Conservation (phyloP, 2,113 vertebrate genomes). For the Coreoperca whiteheadi region DNA sequence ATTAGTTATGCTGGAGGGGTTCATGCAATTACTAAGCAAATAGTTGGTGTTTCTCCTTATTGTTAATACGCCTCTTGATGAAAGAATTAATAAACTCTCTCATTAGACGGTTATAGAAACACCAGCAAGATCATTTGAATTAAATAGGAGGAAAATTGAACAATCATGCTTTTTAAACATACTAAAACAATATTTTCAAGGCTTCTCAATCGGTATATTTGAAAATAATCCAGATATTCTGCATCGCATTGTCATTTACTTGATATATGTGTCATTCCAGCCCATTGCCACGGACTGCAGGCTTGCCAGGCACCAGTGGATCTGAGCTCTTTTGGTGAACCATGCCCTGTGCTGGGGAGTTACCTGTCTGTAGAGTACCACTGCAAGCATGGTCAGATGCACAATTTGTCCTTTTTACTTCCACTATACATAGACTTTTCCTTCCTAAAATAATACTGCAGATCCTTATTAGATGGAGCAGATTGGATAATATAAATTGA, state of each 20-base stretch:
- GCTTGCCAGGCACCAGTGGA: slow-evolving; percentile 89
- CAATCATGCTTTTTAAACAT: background rate
- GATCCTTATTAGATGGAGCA: background rate
- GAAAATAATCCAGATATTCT: background rate
- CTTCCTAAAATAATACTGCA: background rate
- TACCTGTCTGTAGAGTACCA: slow-evolving; percentile 92
- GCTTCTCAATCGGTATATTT: background rate
- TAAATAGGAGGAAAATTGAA: background rate
- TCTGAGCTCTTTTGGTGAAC: slow-evolving; percentile 86
- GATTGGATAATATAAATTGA: background rate
- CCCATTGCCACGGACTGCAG: slow-evolving; percentile 90
- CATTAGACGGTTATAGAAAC: background rate
- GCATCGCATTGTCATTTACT: background rate
- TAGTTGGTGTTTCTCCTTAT: background rate
- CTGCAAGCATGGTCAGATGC: slow-evolving; percentile 89
- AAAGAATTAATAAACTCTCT: background rate
- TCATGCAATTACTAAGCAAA: slow-evolving; percentile 21
- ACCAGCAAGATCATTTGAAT: background rate
- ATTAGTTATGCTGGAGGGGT: slow-evolving; percentile 24
- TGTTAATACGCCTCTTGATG: background rate
- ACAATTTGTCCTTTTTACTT: background rate
- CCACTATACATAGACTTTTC: background rate
- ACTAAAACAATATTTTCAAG: background rate
- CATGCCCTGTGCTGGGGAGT: slow-evolving; percentile 88
- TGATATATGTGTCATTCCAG: slow-evolving; percentile 77